These are phyloP conservation scores for Eristalis pertinax DNA, from an alignment of 2,888 invertebrate species.

Conservation along the genomic window DNA sequence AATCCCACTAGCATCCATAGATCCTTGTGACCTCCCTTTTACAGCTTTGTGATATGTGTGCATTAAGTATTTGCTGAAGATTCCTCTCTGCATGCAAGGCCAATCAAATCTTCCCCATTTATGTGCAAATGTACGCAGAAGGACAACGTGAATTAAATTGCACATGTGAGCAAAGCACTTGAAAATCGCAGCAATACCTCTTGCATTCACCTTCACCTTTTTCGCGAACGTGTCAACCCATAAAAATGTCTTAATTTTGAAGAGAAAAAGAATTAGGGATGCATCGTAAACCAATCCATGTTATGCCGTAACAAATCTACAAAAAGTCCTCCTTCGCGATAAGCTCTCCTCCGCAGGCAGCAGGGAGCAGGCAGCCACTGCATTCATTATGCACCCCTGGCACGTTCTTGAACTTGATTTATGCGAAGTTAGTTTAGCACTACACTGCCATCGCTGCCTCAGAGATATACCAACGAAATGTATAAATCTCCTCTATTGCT, in stretches of 20 bases:
- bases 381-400: slow-evolving; percentile 15
- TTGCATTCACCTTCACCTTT: not conserved
- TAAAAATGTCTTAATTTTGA: not conserved
- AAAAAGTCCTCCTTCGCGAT: not conserved
- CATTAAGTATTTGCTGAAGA: not conserved
- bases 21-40: too few relatives aligned
- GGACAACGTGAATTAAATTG: not conserved
- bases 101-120: not conserved
- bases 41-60: not conserved
- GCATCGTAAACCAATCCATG: slow-evolving; percentile 1
- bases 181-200: not conserved
- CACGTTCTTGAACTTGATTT: slow-evolving; percentile 47
- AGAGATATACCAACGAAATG: not conserved
- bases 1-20: too few relatives aligned
- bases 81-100: not conserved
- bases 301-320: slow-evolving; percentile 7
- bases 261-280: not conserved
- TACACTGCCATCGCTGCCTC: not conserved
- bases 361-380: not conserved
- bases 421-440: slow-evolving; percentile 27
- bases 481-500: not conserved
- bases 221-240: not conserved
- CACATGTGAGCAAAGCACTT: not conserved
- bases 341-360: not conserved
- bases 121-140: not conserved